Percentiles rank a stretch among this genome's conserved stretches.
phyloP scores from a whole-genome alignment of 2,888 invertebrate genomes.

The Pelosia muscerda region DNA sequence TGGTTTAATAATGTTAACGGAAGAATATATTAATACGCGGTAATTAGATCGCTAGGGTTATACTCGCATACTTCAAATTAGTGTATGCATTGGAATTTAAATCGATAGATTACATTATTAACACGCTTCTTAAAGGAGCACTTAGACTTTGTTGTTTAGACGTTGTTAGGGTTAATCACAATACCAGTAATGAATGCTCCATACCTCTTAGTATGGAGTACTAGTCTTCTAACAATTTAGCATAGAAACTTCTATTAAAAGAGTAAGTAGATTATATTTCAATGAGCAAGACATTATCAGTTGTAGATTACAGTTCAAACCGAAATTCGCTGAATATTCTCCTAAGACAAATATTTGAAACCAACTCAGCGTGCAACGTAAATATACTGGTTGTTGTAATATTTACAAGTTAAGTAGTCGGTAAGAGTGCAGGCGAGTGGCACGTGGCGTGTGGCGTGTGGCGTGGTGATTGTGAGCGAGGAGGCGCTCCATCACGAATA shows the following conservation, averaged over 20 bases:
- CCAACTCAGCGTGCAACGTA: not conserved
- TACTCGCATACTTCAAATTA: too few species aligned
- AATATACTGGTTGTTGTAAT: constrained; percentile 7
- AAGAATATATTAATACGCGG: not conserved
- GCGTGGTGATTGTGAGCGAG: constrained; percentile 24
- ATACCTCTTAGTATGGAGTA: not conserved
- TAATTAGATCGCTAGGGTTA: not conserved
- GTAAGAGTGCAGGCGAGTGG: constrained; percentile 4
- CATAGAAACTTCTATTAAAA: not conserved
- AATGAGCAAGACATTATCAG: not conserved
- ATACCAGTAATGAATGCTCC: not conserved
- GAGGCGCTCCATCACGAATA: constrained; percentile 40
- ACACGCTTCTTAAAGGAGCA: not conserved
- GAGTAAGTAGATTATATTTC: too few species aligned
- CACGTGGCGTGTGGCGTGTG: not conserved
- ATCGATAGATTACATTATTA: not conserved
- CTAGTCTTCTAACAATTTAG: not conserved
- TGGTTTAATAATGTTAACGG: not conserved
- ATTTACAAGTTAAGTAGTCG: constrained; percentile 5
- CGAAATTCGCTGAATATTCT: not conserved
- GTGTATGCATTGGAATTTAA: not conserved
- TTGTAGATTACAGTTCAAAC: not conserved
- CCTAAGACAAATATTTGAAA: not conserved
- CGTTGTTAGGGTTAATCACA: not conserved
- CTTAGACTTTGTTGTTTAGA: not conserved